These are phyloP conservation scores for Cantharis lateralis DNA, from an alignment of 2,888 invertebrate species.

Conservation along the genomic window DNA sequence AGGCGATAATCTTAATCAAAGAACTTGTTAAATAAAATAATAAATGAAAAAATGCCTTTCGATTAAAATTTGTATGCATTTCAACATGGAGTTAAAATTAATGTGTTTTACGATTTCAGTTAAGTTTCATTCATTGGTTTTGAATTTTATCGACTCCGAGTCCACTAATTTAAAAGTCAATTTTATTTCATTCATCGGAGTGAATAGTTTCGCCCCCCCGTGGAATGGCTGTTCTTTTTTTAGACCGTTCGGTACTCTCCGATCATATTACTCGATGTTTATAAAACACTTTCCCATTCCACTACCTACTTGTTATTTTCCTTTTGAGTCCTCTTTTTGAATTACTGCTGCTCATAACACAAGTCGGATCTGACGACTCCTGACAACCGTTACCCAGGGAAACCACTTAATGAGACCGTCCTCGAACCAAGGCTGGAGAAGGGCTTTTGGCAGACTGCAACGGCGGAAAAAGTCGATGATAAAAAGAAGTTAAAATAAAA, in stretches of 20 bases:
- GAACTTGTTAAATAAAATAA: neutral
- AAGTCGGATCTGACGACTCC: slow-evolving; percentile 46
- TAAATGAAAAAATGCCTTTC: neutral
- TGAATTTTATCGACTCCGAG: neutral
- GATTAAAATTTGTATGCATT: neutral
- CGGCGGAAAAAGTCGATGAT: slow-evolving; percentile 48
- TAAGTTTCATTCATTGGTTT: neutral
- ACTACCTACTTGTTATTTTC: slow-evolving; percentile 28
- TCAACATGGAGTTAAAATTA: neutral
- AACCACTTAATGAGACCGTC: slow-evolving; percentile 54
- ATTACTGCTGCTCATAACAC: slow-evolving; percentile 43
- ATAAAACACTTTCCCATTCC: slow-evolving; percentile 35
- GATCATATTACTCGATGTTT: slow-evolving; percentile 37
- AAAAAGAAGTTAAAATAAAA: slow-evolving; percentile 43
- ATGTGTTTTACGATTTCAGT: neutral
- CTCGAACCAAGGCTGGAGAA: slow-evolving; percentile 35
- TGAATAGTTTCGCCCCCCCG: neutral
- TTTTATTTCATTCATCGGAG: neutral
- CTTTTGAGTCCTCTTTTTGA: slow-evolving; percentile 35
- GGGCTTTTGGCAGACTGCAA: slow-evolving; percentile 46
- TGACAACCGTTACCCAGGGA: slow-evolving; percentile 55
- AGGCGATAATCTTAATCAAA: neutral
- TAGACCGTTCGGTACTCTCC: neutral
- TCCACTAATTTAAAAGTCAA: neutral
- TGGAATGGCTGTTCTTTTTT: neutral